phyloP scores from a whole-genome alignment of 2,888 invertebrate species.

The Timandra comae region DNA sequence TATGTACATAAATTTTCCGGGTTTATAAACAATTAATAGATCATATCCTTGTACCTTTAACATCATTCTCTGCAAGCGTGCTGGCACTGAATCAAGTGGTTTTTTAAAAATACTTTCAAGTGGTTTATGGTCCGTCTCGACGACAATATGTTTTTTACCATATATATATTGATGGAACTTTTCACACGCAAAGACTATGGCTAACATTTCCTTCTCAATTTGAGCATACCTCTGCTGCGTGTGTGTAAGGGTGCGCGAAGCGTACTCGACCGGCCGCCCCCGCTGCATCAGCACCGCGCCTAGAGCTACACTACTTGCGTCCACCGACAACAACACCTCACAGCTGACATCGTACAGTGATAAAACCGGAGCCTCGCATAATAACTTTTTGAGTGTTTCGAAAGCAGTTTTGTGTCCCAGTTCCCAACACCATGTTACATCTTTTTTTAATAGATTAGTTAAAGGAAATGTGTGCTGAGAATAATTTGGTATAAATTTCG shows the following conservation, averaged over 20 bases:
- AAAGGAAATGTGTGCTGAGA: slow-evolving; percentile 7
- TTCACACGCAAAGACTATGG: slow-evolving; percentile 25
- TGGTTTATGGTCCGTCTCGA: slow-evolving; percentile 29
- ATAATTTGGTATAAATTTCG: slow-evolving; percentile 15
- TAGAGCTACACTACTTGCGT: too few species aligned
- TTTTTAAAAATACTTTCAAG: slow-evolving; percentile 25
- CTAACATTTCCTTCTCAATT: slow-evolving; percentile 29
- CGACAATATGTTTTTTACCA: slow-evolving; percentile 16
- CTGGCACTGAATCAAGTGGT: slow-evolving; percentile 16
- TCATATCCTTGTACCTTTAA: slow-evolving; percentile 23
- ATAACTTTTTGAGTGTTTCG: slow-evolving; percentile 3
- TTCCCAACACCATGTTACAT: slow-evolving; percentile 10
- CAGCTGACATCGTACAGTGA: slow-evolving; percentile 19
- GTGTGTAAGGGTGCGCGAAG: slow-evolving; percentile 14
- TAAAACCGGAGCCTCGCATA: slow-evolving; percentile 12
- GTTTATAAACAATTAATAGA: slow-evolving; percentile 16
- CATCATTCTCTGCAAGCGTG: slow-evolving; percentile 26
- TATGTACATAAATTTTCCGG: slow-evolving; percentile 27
- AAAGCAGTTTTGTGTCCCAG: slow-evolving; percentile 2
- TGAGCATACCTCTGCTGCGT: slow-evolving; percentile 22
- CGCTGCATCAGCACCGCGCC: slow-evolving; percentile 21
- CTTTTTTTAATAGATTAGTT: slow-evolving; percentile 12
- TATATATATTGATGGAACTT: slow-evolving; percentile 27
- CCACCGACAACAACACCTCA: slow-evolving; percentile 14
- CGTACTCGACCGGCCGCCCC: slow-evolving; percentile 11